Evolutionary conservation across 2,888 invertebrate species (phyloP), one percentile per base, ranked within the genome.

Genomic region (Pomacea canaliculata): DNA sequence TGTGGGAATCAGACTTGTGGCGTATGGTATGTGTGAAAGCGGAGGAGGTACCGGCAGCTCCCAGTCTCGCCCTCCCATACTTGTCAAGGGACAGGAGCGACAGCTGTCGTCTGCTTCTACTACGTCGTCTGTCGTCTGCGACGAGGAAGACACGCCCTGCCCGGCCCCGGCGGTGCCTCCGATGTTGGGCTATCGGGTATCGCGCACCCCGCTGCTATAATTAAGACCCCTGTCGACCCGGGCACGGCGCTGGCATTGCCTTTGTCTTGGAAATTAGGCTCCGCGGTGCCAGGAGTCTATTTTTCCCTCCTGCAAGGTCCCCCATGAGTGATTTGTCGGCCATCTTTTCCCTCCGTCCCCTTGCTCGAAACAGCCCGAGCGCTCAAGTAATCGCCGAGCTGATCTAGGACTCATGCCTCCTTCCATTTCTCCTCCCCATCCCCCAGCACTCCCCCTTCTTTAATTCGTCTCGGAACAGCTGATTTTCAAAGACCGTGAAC

Each of bases 111-210:
- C 73, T 73, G 73, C 60, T 73, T 71, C 71, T 63, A 37, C 19
- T 37, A 16, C 16, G 63, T 63, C 63, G 16, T 27, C 63, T 23
- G 63, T 63, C 27, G 63, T 63, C 63, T 63, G 63, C n/a, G 10
- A 27, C 51, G 51, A 10, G 51, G 51, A 37, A 13, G n/a, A 63
- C 63, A n/a, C 63, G 27, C 63, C 60, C 63, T 27, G 16, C 63
- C 19, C 63, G 19, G 63, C 10, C 27, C 63, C 63, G n/a, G 63
- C n/a, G 63, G 12, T 63, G 16, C 63, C 63, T 19, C 74, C 60
- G 74, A 74, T 74, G 74, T 10, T n/a, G n/a, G 49, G 69, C 74
- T 69, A 74, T 74, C 74, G 69, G 68, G n/a, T 74, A n/a, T 74
- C 74, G 19, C 23, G 12, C 18, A 48, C 62, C 49, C 71, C 51